A percentile compares a stretch with the other conserved stretches of the same genome.
phyloP scores from a whole-genome alignment of 2,888 invertebrate species.

The Nemoura dubitans region DNA sequence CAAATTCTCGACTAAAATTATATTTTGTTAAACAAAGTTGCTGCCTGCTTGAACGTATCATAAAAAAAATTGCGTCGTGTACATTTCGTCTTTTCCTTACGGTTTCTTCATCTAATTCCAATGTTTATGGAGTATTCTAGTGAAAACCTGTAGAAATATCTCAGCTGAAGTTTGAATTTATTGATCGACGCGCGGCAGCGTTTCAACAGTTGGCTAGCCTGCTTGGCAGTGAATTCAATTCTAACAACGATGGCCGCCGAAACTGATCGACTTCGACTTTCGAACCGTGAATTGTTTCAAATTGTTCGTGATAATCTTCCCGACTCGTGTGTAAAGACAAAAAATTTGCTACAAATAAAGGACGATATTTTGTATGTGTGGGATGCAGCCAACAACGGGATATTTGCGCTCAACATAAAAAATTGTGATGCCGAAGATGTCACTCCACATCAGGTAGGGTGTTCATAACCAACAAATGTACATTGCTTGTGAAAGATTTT shows the following conservation, averaged over 20 bases:
- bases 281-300: slow-evolving; percentile 68
- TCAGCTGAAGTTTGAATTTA: not conserved
- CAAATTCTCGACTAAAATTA: too few relatives aligned
- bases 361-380: slow-evolving; percentile 75
- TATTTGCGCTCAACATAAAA: slow-evolving; percentile 68
- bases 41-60: too few relatives aligned
- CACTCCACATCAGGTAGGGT: slow-evolving; percentile 67
- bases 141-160: too few relatives aligned
- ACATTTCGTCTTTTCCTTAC: too few relatives aligned
- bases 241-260: slow-evolving; percentile 45
- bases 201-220: not conserved
- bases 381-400: slow-evolving; percentile 71
- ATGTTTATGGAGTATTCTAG: not conserved
- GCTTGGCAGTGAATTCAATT: not conserved
- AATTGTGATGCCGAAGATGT: slow-evolving; percentile 59
- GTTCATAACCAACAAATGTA: not conserved
- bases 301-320: slow-evolving; percentile 66
- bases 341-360: slow-evolving; percentile 70
- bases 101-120: too few relatives aligned
- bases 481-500: too few relatives aligned
- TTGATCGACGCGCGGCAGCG: not conserved
- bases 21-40: too few relatives aligned
- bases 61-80: too few relatives aligned
- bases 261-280: slow-evolving; percentile 49
- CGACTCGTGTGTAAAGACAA: slow-evolving; percentile 66